Conservation (phyloP, 2,888 invertebrate genomes). For the Ceriagrion tenellum region DNA sequence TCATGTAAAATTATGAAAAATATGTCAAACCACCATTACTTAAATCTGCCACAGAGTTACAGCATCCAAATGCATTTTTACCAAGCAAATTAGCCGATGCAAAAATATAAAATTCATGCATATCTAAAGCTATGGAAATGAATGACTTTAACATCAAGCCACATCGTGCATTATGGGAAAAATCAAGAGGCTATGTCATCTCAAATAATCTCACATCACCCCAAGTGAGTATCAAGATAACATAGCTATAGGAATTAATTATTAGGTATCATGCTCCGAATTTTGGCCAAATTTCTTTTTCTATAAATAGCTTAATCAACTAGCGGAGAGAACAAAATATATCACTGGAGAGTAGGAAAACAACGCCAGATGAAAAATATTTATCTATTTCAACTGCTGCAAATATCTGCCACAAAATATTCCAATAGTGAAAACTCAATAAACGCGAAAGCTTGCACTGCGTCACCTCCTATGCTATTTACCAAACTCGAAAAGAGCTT, state of each 20-base stretch:
- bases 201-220: neutral
- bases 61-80: neutral
- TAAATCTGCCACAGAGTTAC: neutral
- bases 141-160: neutral
- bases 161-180: neutral
- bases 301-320: too few relatives aligned
- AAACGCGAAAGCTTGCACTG: too few relatives aligned
- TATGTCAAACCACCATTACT: neutral
- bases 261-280: neutral
- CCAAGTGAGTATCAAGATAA: neutral
- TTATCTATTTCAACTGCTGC: too few relatives aligned
- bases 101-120: neutral
- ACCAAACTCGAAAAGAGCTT: too few relatives aligned
- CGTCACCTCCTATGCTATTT: too few relatives aligned
- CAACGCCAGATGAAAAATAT: too few relatives aligned
- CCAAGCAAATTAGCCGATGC: constrained; percentile 1
- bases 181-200: neutral
- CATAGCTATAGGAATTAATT: neutral
- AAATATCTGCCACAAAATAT: too few relatives aligned
- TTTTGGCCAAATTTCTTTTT: neutral
- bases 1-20: neutral
- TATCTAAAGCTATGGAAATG: neutral
- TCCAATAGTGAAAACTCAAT: too few relatives aligned
- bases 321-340: too few relatives aligned
- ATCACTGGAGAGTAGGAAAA: too few relatives aligned